Conservation (phyloP, 2,888 invertebrate species). For the Branchipolynoe longqiensis region DNA sequence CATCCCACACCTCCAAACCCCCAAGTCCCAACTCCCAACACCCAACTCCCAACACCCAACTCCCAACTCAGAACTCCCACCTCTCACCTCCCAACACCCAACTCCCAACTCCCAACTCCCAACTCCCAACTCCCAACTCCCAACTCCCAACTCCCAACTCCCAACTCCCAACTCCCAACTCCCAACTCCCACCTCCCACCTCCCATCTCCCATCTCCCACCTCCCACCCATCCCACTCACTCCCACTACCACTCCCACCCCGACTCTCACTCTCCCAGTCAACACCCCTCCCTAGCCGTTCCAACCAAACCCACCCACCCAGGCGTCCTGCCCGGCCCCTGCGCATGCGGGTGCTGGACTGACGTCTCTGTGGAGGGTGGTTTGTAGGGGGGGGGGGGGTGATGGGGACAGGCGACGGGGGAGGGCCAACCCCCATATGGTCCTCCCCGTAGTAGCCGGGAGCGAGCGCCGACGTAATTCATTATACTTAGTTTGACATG, state of each 20-base stretch:
- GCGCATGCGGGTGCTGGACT: constrained; percentile 12
- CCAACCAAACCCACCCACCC: not conserved
- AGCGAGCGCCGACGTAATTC: constrained; percentile 8
- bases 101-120: no score
- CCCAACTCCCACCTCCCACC: not conserved
- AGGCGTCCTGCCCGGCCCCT: not conserved
- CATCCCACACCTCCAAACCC: no score
- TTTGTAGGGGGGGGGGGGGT: no score
- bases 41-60: no score
- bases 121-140: not conserved
- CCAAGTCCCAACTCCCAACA: no score
- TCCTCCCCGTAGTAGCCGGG: constrained; percentile 11
- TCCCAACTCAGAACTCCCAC: no score
- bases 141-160: no score
- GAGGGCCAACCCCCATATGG: constrained; percentile 41
- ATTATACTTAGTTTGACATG: constrained; percentile 39
- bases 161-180: not conserved
- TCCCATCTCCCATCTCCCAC: not conserved
- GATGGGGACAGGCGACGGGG: no score
- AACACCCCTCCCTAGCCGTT: not conserved
- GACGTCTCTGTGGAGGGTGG: constrained; percentile 46
- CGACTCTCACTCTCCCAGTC: not conserved
- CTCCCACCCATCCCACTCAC: not conserved
- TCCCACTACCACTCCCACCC: no score
- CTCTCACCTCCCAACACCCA: no score